Percentiles rank a stretch among this genome's conserved stretches.
phyloP scores from a whole-genome alignment of 35 echinoderm and acorn worm genomes.

The Strongylocentrotus purpuratus region DNA sequence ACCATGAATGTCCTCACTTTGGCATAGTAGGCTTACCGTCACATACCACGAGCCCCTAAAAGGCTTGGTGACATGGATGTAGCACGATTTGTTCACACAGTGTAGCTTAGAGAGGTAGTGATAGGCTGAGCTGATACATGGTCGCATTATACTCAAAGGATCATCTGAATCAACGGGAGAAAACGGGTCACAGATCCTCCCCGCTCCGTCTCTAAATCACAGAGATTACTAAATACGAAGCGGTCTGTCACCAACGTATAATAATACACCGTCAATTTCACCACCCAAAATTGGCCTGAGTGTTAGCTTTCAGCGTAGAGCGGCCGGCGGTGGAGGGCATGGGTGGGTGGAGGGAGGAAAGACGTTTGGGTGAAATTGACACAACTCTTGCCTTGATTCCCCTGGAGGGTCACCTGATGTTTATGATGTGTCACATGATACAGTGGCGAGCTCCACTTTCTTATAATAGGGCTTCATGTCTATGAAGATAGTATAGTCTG shows the following conservation, averaged over 20 bases:
- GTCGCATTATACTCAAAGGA: not conserved
- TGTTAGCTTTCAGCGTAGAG: not conserved
- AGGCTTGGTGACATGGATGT: not conserved
- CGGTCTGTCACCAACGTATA: conserved; percentile 14
- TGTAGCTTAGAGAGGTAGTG: not conserved
- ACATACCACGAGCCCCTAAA: not conserved
- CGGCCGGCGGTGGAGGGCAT: not conserved
- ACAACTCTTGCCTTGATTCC: conserved; percentile 28
- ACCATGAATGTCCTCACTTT: not conserved
- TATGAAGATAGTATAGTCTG: not conserved
- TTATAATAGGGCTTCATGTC: not conserved
- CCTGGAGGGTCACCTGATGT: conserved; percentile 29
- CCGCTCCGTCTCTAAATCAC: not conserved
- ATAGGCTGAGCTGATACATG: not conserved
- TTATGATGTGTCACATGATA: conserved; percentile 19
- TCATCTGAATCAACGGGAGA: not conserved
- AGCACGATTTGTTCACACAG: not conserved
- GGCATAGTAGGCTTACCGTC: not conserved
- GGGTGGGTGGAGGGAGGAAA: not conserved
- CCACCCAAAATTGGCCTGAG: not conserved
- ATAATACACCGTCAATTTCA: conserved; percentile 38
- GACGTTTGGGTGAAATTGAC: not conserved
- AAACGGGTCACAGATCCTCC: conserved; percentile 25
- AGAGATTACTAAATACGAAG: conserved; percentile 19
- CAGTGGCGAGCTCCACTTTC: conserved; percentile 13